Percentiles rank a stretch among this genome's conserved stretches.
Evolutionary conservation across 1,140 invertebrate species (phyloP).

Genomic region (Apis mellifera): Amel_HAv3.1 CM009938.2:7263501-7264000

Average conservation of each 20-base stretch:
- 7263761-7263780: conserved; percentile 16
- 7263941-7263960: not conserved
- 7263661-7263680: conserved; percentile 14
- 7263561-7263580: conserved; percentile 47
- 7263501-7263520: not conserved
- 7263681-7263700: not conserved
- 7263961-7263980: not conserved
- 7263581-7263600: conserved; percentile 44
- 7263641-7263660: conserved; percentile 18
- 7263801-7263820: conserved; percentile 13
- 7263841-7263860: not conserved
- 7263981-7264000: not conserved
- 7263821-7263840: conserved; percentile 2
- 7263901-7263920: not conserved
- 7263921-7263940: not conserved
- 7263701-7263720: not conserved
- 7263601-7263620: conserved; percentile 45
- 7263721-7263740: conserved; percentile 2
- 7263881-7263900: not conserved
- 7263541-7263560: conserved; percentile 11
- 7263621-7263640: conserved; percentile 41
- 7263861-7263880: not conserved
- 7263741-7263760: conserved; percentile 19
- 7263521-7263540: conserved; percentile 14
- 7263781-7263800: not conserved